Base-by-base conservation (phyloP, 2,113 vertebrate species). In the Mormoops blainvillei region DNA sequence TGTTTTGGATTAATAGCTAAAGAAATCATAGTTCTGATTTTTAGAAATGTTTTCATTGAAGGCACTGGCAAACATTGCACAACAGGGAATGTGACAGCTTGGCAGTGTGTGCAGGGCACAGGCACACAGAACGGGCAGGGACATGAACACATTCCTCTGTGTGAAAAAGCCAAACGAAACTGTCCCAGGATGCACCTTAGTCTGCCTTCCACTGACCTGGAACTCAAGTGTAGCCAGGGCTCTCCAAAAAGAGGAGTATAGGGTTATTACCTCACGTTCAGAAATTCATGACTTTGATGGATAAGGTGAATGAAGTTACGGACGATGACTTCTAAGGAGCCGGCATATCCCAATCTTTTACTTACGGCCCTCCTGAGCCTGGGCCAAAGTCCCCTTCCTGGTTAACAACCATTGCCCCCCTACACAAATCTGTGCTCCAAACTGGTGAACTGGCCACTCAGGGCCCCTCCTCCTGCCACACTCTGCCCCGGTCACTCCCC, bases 21-120 rank as follows among this genome's bases (percentile, higher is more conserved):
- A 41, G 76, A 58, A 93, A 63, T 90, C 36, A 68, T 0, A 68
- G 74, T 24, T 91, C 48, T 91, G 24, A 67, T 91, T 56, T 92
- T 83, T 33, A 38, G 80, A 50, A 84, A 65, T 43, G 54, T 89
- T 95, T 86, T 91, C 70, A 67, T 11, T 33, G 67, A 96, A 93
- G 82, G 45, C 50, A 19, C 48, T 43, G 56, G 92, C 58, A 45
- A 92, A 94, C 3, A 18, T 16, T 58, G 67, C 67, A 70, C 63
- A 77, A 91, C 2, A 70, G n/a, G 38, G 80, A 80, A 36, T 18
- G 36, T 36, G 87, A 78, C 85, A 65, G 58, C 16, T 70, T 54
- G 67, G 26, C 8, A 2, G 54, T 41, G 2, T 92, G 63, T 24
- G 24, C 3, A 8, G 67, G 28, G 67, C 70, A 19, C 1, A 0